Percentiles rank a stretch among this genome's conserved stretches.
These are phyloP conservation scores for Nemopilema nomurai DNA, from an alignment of 30 jellyfish, hydroid and myxozoan genomes.

Conservation along the genomic window DNA sequence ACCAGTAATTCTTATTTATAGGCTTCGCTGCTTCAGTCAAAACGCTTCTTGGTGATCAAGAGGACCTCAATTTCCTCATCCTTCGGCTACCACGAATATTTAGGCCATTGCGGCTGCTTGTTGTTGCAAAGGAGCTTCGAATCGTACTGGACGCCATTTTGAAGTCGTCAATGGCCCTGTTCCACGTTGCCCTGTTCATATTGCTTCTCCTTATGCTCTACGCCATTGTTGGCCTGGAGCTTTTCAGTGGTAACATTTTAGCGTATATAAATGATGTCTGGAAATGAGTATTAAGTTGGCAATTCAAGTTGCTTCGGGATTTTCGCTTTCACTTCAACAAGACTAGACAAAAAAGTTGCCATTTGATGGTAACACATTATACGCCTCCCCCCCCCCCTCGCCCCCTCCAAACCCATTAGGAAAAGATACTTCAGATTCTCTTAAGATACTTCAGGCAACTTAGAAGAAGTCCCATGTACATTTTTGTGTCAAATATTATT, in stretches of 20 bases:
- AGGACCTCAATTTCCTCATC: conserved; percentile 23
- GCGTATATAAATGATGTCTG: too few relatives aligned
- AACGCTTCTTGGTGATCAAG: not conserved
- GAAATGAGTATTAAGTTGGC: not conserved
- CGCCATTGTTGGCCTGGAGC: conserved; percentile 81
- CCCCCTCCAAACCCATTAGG: too few relatives aligned
- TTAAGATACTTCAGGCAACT: too few relatives aligned
- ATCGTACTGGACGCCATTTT: conserved; percentile 77
- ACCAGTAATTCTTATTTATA: not conserved
- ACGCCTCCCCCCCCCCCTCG: too few relatives aligned
- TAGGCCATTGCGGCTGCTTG: conserved; percentile 85
- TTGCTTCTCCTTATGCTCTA: conserved; percentile 51
- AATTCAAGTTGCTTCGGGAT: not conserved
- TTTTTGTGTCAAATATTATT: too few relatives aligned
- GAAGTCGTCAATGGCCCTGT: conserved; percentile 49
- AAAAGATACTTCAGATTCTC: too few relatives aligned
- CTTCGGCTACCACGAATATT: conserved; percentile 77
- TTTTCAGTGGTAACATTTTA: conserved; percentile 81
- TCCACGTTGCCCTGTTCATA: conserved; percentile 77
- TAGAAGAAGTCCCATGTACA: too few relatives aligned
- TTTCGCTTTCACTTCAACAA: not conserved
- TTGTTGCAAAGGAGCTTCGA: conserved; percentile 60
- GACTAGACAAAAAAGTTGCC: too few relatives aligned
- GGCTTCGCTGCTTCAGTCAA: conserved; percentile 40
- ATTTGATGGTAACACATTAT: too few relatives aligned